These are phyloP conservation scores for Leucoma salicis DNA, from an alignment of 2,888 invertebrate genomes.

Conservation along the genomic window DNA sequence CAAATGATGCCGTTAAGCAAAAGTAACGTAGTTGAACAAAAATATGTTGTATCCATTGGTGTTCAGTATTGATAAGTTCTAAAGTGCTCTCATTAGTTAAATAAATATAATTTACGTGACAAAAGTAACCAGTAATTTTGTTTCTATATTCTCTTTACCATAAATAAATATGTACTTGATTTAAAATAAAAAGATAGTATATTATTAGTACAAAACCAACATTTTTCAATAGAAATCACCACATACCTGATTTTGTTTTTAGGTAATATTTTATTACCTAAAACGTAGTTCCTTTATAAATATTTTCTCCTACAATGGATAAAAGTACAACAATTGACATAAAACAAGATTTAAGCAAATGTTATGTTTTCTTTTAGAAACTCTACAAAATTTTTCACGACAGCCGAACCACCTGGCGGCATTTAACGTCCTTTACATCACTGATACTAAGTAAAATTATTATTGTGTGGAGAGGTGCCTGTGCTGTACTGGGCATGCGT, in stretches of 20 bases:
- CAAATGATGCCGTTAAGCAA: too few species aligned
- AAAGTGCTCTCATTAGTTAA: too few species aligned
- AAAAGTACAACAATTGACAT: constrained; percentile 72
- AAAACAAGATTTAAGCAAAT: constrained; percentile 46
- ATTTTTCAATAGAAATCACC: constrained; percentile 9
- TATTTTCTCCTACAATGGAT: constrained; percentile 46
- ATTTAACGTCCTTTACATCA: constrained; percentile 57
- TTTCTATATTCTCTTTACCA: too few species aligned
- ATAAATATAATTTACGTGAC: too few species aligned
- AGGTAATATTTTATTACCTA: too few species aligned
- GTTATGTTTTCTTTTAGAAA: constrained; percentile 42
- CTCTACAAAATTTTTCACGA: constrained; percentile 49
- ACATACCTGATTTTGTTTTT: constrained; percentile 44
- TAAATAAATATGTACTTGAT: too few species aligned
- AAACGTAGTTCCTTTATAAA: constrained; percentile 50
- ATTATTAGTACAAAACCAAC: too few species aligned
- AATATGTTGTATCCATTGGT: too few species aligned
- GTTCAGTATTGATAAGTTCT: too few species aligned
- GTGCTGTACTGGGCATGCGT: constrained; percentile 62
- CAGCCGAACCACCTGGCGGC: constrained; percentile 66
- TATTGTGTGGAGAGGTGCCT: constrained; percentile 45
- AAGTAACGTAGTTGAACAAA: too few species aligned
- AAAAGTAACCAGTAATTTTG: too few species aligned
- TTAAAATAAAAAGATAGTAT: too few species aligned
- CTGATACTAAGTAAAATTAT: constrained; percentile 59